These are phyloP conservation scores for Amphiprion clarkii DNA, from an alignment of 2,797 vertebrate genomes.

Conservation along the genomic window DNA sequence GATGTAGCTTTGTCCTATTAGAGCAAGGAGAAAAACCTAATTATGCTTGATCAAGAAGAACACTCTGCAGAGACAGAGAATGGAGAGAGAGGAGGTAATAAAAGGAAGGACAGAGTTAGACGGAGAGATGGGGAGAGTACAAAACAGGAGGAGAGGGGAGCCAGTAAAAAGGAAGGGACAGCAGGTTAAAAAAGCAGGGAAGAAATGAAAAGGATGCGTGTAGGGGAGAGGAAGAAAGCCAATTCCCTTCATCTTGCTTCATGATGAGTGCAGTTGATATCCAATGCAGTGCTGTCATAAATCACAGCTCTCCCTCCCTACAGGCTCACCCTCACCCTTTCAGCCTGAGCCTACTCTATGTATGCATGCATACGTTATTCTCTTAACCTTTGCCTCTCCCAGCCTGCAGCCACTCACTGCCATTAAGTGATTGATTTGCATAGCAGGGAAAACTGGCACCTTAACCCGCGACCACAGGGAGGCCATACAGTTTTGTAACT, in stretches of 20 bases:
- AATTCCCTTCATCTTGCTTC: conserved; percentile 31
- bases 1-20: conserved; percentile 83
- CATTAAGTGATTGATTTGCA: conserved; percentile 68
- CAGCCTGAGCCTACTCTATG: conserved; percentile 33
- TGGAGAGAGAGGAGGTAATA: conserved; percentile 71
- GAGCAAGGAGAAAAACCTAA: conserved; percentile 87
- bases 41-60: conserved; percentile 85
- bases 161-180: conserved; percentile 49
- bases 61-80: conserved; percentile 76
- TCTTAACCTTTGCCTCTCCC: conserved; percentile 73
- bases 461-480: conserved; percentile 13
- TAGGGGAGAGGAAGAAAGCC: conserved; percentile 17
- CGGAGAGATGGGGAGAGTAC: conserved; percentile 57
- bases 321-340: conserved; percentile 64
- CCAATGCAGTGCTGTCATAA: conserved; percentile 64
- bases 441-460: conserved; percentile 47
- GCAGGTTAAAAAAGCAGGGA: conserved; percentile 35
- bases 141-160: conserved; percentile 53
- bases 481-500: conserved; percentile 35
- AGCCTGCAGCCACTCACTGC: conserved; percentile 61
- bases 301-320: conserved; percentile 60
- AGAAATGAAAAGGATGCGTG: conserved; percentile 17
- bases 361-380: conserved; percentile 81
- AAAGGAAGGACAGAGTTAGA: conserved; percentile 76
- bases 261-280: conserved; percentile 66